Conservation (phyloP, 2,797 vertebrate genomes). For the Astyanax mexicanus region DNA sequence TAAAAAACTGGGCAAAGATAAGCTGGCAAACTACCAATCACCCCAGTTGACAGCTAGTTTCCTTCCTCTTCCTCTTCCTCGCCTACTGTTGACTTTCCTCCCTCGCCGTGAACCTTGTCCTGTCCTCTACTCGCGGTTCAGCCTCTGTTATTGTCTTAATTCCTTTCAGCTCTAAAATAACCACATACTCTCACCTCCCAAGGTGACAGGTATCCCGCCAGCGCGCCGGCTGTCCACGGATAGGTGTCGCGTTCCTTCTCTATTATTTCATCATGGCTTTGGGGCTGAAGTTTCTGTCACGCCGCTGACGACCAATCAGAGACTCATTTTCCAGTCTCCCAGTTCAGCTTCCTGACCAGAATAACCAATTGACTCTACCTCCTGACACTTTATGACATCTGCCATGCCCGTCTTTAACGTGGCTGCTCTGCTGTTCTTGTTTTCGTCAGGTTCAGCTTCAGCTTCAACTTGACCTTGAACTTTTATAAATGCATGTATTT, state of each 20-base stretch:
- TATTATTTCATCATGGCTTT: constrained; percentile 6
- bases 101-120: not conserved
- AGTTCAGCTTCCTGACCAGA: constrained; percentile 22
- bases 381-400: not conserved
- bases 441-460: not conserved
- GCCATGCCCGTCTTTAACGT: not conserved
- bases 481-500: not conserved
- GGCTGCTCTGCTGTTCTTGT: not conserved
- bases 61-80: not conserved
- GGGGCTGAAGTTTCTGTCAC: not conserved
- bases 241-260: not conserved
- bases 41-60: not conserved
- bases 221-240: not conserved
- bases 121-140: not conserved
- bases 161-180: not conserved
- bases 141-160: not conserved
- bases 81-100: not conserved
- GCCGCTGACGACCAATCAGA: constrained; percentile 17
- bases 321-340: constrained; percentile 3
- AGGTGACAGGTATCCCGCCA: constrained; percentile 19
- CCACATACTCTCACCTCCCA: constrained; percentile 7
- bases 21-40: no score
- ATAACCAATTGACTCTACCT: constrained; percentile 22
- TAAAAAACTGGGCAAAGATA: no score
- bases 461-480: not conserved